Percentiles rank a stretch among this genome's conserved stretches.
Conservation (phyloP, 2,113 vertebrate species). For the Cairina moschata region DNA sequence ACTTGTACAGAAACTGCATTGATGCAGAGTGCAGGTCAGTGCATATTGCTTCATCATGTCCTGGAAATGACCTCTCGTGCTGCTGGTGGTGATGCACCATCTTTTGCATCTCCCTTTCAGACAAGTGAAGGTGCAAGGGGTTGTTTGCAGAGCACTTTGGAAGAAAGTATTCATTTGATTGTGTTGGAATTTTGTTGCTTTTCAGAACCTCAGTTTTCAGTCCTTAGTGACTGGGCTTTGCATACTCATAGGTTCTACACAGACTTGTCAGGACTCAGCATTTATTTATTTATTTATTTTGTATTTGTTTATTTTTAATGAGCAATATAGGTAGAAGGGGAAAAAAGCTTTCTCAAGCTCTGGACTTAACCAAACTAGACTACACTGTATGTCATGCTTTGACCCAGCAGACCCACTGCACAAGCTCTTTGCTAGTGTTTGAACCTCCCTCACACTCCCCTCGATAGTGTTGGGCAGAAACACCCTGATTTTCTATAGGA, state of each 20-base stretch:
- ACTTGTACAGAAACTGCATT: not conserved
- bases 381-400: not conserved
- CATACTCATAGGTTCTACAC: not conserved
- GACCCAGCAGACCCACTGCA: not conserved
- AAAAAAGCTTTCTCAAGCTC: not conserved
- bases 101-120: not conserved
- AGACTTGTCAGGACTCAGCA: not conserved
- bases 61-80: constrained; percentile 38
- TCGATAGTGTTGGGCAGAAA: rapidly evolving
- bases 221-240: not conserved
- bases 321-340: not conserved
- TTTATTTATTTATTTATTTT: not conserved
- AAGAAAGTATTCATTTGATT: not conserved
- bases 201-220: not conserved
- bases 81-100: not conserved
- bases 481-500: not conserved
- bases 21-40: constrained; percentile 10
- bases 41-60: constrained; percentile 24
- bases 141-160: not conserved
- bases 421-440: not conserved
- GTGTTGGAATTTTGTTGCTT: not conserved
- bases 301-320: not conserved
- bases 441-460: rapidly evolving
- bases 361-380: not conserved
- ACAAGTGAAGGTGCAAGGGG: rapidly evolving